Evolutionary conservation across 2,888 invertebrate species (phyloP).

Genomic region (Tolmerus cingulatus): DNA sequence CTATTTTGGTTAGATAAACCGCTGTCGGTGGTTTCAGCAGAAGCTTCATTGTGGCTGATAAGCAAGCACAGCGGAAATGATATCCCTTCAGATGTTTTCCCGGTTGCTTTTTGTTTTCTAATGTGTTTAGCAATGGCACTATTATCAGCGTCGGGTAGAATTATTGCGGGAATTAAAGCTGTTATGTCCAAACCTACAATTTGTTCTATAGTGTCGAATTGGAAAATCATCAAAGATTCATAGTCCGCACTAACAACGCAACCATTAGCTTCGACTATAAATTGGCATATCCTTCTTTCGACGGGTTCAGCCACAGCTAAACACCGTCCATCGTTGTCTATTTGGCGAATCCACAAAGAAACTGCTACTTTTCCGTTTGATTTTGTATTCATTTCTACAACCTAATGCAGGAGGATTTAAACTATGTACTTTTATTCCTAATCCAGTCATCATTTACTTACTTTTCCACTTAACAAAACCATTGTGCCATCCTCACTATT

Average conservation of each 20-base stretch:
- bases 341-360: constrained; percentile 71
- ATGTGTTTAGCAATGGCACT: constrained; percentile 62
- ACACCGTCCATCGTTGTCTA: constrained; percentile 69
- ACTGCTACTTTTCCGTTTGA: constrained; percentile 69
- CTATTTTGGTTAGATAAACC: constrained; percentile 44
- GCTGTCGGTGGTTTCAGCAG: constrained; percentile 44
- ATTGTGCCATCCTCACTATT: constrained; percentile 68
- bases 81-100: constrained; percentile 70
- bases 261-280: constrained; percentile 55
- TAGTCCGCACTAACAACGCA: constrained; percentile 55
- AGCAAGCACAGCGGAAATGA: constrained; percentile 70
- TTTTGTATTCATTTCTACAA: constrained; percentile 70
- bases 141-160: constrained; percentile 63
- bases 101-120: constrained; percentile 72
- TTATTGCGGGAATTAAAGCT: constrained; percentile 66
- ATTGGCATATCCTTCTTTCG: constrained; percentile 58
- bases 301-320: constrained; percentile 74
- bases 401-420: constrained; percentile 54
- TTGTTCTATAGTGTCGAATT: constrained; percentile 66
- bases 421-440: background rate
- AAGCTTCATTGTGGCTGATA: constrained; percentile 58
- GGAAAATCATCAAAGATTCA: constrained; percentile 67
- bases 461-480: constrained; percentile 72
- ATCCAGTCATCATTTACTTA: constrained; percentile 50
- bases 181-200: constrained; percentile 65